Evolutionary conservation across 2,113 vertebrate genomes (phyloP).

Genomic region (Spermophilus dauricus): DNA sequence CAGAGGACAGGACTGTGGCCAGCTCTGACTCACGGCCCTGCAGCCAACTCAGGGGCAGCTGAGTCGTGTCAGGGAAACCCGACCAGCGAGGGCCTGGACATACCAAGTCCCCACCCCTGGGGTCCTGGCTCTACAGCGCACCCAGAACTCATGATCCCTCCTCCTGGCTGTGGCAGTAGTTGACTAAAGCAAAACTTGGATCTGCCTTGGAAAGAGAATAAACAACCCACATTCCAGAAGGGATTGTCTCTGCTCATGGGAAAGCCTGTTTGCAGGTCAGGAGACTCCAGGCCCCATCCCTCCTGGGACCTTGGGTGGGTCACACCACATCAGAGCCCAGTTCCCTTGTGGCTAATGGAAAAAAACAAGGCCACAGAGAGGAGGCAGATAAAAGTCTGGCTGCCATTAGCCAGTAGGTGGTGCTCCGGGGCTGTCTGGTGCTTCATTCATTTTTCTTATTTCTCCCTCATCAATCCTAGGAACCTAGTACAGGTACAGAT

Average conservation of each 20-base stretch:
- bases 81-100: background rate
- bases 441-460: background rate
- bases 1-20: background rate
- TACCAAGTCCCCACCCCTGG: background rate
- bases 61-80: slow-evolving; percentile 14
- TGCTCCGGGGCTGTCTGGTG: background rate
- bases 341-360: background rate
- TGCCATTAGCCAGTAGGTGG: accelerated
- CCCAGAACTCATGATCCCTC: background rate
- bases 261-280: background rate
- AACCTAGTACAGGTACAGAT: accelerated
- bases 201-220: background rate
- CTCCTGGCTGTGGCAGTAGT: background rate
- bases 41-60: background rate
- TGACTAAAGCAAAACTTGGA: background rate
- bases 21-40: slow-evolving; percentile 61
- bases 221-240: background rate
- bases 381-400: accelerated
- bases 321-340: background rate
- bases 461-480: accelerated
- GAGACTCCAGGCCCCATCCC: background rate
- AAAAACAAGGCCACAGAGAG: background rate
- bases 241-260: background rate
- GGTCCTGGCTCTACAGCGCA: background rate
- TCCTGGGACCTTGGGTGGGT: background rate